phyloP scores from a whole-genome alignment of 2,888 invertebrate genomes.

The Epinotia ramella region DNA sequence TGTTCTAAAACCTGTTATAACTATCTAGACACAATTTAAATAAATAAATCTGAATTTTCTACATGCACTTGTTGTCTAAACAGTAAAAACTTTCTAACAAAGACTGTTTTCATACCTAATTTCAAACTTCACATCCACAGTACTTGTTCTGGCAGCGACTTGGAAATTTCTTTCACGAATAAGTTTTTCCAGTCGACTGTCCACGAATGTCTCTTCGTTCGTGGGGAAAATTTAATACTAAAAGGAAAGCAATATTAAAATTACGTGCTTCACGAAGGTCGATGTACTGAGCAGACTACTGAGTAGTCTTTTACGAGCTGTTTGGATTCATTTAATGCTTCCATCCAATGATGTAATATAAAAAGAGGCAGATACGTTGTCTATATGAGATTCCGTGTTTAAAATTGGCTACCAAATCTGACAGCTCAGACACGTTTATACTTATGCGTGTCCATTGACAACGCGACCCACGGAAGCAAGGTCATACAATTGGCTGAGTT shows the following conservation, averaged over 20 bases:
- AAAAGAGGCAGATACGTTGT: no score
- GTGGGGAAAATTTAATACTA: conserved; percentile 41
- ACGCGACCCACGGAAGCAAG: no score
- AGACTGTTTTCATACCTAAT: conserved; percentile 21
- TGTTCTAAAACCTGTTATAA: not conserved
- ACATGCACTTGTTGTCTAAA: not conserved
- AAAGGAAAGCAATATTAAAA: conserved; percentile 35
- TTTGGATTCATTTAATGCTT: conserved; percentile 9
- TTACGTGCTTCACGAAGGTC: conserved; percentile 31
- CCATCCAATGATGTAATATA: no score
- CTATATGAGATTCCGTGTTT: no score
- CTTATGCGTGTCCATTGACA: no score
- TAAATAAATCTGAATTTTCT: not conserved
- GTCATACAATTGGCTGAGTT: no score
- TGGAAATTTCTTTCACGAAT: conserved; percentile 33
- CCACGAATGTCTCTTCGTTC: conserved; percentile 28
- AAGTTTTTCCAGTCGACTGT: conserved; percentile 39
- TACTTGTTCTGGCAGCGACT: conserved; percentile 2
- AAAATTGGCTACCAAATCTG: no score
- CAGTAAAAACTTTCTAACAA: conserved; percentile 10
- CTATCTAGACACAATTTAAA: not conserved
- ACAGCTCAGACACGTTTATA: no score
- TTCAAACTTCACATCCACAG: conserved; percentile 4
- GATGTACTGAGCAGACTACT: conserved; percentile 27
- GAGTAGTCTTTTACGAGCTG: conserved; percentile 19